Conservation (phyloP, 2,888 invertebrate species). For the Autographa pulchrina region DNA sequence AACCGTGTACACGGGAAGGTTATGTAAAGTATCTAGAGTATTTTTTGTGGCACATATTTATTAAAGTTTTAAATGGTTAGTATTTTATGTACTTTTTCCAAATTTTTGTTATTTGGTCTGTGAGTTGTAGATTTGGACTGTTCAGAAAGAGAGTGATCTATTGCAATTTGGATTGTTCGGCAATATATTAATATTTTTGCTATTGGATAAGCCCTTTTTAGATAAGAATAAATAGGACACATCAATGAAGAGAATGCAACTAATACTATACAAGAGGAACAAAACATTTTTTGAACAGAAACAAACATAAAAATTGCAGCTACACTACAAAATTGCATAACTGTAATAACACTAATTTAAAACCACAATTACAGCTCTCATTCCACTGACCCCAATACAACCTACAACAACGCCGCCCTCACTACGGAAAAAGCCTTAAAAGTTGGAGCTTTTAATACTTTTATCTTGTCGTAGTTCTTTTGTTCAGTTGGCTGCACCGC, state of each 20-base stretch:
- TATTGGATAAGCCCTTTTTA: no score
- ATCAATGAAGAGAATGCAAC: no score
- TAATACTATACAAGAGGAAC: background rate
- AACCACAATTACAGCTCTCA: background rate
- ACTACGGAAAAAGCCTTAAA: constrained; percentile 49
- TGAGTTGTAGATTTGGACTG: no score
- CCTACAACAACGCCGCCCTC: constrained; percentile 19
- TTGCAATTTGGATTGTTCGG: no score
- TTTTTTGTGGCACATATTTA: background rate
- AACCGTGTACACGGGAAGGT: constrained; percentile 7
- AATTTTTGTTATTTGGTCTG: background rate
- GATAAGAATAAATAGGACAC: no score
- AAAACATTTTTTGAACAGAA: background rate
- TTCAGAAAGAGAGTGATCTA: no score
- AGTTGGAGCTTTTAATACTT: constrained; percentile 65
- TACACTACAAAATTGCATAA: background rate
- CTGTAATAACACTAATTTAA: constrained; percentile 1
- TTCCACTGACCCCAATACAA: constrained; percentile 22
- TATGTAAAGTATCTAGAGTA: background rate
- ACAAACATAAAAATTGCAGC: background rate
- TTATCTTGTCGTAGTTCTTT: constrained; percentile 59
- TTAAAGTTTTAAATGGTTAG: background rate
- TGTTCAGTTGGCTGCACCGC: constrained; percentile 54
- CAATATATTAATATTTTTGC: no score
- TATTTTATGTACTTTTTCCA: constrained; percentile 21